A percentile compares a stretch with the other conserved stretches of the same genome.
These are phyloP conservation scores for Eueides isabella DNA, from an alignment of 1,140 invertebrate genomes.

Conservation along the genomic window DNA sequence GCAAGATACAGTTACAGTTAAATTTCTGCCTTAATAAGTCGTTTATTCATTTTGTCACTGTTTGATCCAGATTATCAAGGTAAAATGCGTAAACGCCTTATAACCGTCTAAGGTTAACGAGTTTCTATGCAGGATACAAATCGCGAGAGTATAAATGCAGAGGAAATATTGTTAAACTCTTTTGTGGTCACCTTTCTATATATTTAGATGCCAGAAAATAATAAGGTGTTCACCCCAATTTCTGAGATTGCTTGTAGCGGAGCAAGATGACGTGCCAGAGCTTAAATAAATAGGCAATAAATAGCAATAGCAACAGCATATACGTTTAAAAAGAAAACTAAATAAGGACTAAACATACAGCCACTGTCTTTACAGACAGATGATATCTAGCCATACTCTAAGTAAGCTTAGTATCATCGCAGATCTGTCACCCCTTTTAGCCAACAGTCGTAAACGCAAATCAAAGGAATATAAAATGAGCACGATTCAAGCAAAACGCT, in stretches of 20 bases:
- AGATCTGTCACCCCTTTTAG: conserved; percentile 7
- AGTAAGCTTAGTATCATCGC: neutral
- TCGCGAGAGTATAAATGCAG: neutral
- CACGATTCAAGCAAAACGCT: conserved; percentile 2
- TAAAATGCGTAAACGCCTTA: neutral
- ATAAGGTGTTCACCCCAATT: too few species aligned
- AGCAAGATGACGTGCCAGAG: too few species aligned
- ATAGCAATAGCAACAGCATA: too few species aligned
- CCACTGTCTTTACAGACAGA: too few species aligned
- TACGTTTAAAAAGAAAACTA: too few species aligned
- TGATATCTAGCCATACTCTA: too few species aligned
- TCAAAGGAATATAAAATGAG: conserved; percentile 13
- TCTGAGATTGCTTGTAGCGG: too few species aligned
- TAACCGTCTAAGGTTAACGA: neutral
- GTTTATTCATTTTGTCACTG: neutral
- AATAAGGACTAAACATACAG: too few species aligned
- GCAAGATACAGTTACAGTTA: neutral
- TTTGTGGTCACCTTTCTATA: neutral
- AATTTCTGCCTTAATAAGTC: neutral
- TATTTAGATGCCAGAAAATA: neutral
- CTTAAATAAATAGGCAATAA: too few species aligned
- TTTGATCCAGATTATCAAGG: neutral
- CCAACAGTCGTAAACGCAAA: neutral
- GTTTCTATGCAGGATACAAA: neutral
- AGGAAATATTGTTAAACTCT: neutral